Evolutionary conservation across 2,113 vertebrate genomes (phyloP).

Genomic region (Lagopus muta): DNA sequence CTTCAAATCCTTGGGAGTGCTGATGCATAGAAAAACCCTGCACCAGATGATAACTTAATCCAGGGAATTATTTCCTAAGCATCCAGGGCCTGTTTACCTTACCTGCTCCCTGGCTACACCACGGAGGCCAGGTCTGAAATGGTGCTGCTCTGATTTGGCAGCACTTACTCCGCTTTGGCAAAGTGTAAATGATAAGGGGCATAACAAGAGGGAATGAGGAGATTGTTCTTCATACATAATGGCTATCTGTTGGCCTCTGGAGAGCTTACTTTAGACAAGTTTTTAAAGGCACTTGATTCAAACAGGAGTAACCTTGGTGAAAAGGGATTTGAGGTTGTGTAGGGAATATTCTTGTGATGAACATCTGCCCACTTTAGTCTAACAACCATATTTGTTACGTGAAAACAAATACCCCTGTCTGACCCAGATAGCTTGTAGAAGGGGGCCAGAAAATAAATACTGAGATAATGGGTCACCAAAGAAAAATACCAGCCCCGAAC

Average conservation of each 20-base stretch:
- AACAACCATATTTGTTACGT: constrained; percentile 42
- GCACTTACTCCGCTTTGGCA: neutral
- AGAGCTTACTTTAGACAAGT: neutral
- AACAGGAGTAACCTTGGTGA: neutral
- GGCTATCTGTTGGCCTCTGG: neutral
- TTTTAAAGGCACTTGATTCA: constrained; percentile 39
- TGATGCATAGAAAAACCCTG: neutral
- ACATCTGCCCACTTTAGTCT: constrained; percentile 28
- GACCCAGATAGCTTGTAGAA: constrained; percentile 45
- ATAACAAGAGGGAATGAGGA: neutral
- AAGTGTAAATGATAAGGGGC: neutral
- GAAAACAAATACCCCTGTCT: constrained; percentile 53
- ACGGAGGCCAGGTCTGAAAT: neutral
- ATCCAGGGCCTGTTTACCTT: neutral
- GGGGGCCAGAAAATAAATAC: constrained; percentile 48
- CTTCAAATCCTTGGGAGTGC: neutral
- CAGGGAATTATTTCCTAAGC: neutral
- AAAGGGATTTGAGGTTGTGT: neutral
- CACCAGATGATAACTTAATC: neutral
- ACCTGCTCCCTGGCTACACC: neutral
- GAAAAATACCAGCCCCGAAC: neutral
- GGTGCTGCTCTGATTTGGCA: neutral
- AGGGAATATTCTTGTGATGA: constrained; percentile 25
- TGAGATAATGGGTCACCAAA: constrained; percentile 8
- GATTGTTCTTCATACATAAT: neutral